These are phyloP conservation scores for Trichonephila clavipes DNA, from an alignment of 1,140 invertebrate species.

Conservation along the genomic window DNA sequence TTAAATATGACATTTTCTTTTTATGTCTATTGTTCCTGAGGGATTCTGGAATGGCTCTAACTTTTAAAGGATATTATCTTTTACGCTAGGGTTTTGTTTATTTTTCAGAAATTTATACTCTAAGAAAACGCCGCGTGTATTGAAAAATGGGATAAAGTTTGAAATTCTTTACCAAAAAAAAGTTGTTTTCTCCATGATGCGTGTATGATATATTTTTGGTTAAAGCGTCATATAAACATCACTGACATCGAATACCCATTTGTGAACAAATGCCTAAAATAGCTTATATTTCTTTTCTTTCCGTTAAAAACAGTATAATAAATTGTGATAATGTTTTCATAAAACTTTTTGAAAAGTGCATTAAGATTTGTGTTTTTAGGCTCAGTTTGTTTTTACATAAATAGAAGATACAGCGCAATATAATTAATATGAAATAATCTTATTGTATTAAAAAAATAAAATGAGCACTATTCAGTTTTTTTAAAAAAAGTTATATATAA, in stretches of 20 bases:
- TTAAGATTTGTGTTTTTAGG: no score
- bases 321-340: no score
- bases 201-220: not conserved
- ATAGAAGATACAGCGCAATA: no score
- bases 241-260: not conserved
- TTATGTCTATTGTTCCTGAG: constrained; percentile 11
- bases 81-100: not conserved
- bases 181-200: not conserved
- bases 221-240: not conserved
- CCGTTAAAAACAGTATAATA: no score
- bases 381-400: no score
- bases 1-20: not conserved
- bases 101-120: not conserved
- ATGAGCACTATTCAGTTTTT: no score
- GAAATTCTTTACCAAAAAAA: not conserved
- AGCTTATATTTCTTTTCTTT: no score
- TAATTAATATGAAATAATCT: no score
- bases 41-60: not conserved
- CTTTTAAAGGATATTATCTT: constrained; percentile 12
- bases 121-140: not conserved
- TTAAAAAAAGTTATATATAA: no score
- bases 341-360: no score
- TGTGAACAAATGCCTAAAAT: no score
- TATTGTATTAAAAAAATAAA: no score
- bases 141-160: not conserved